Percentiles rank a stretch among this genome's conserved stretches.
Conservation (phyloP, 1,140 invertebrate genomes). For the Arion vulgaris region DNA sequence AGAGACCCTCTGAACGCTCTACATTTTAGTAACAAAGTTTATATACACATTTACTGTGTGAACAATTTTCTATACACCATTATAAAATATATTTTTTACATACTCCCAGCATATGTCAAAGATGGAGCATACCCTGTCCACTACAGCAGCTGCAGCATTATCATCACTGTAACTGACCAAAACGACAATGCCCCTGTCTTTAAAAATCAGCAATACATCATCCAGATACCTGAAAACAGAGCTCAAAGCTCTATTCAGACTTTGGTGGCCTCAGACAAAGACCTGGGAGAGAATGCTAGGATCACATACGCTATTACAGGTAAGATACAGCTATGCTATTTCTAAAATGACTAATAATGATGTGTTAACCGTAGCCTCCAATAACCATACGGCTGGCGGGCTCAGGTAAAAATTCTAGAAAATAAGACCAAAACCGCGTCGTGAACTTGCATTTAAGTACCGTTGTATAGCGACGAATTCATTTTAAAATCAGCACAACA, state of each 20-base stretch:
- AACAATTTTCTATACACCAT: too few relatives aligned
- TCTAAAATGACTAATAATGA: too few relatives aligned
- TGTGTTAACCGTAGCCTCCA: too few relatives aligned
- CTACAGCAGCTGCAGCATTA: constrained; percentile 58
- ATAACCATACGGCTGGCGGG: too few relatives aligned
- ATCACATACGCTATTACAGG: constrained; percentile 95
- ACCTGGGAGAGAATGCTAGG: constrained; percentile 86
- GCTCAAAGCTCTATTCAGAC: constrained; percentile 79
- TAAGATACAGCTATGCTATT: constrained; percentile 69
- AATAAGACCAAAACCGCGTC: too few relatives aligned
- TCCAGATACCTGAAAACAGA: constrained; percentile 59
- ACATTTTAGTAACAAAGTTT: too few relatives aligned
- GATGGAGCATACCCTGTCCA: constrained; percentile 66
- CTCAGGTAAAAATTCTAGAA: too few relatives aligned
- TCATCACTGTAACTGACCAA: constrained; percentile 55
- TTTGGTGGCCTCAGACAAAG: constrained; percentile 83
- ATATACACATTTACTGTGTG: too few relatives aligned
- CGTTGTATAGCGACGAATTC: too few relatives aligned
- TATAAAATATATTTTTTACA: constrained; percentile 3
- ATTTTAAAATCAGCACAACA: too few relatives aligned
- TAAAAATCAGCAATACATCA: constrained; percentile 37
- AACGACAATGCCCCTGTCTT: constrained; percentile 62
- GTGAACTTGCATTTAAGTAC: too few relatives aligned
- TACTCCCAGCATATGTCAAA: constrained; percentile 62
- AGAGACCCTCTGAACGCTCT: too few relatives aligned